Evolutionary conservation across 1,140 invertebrate genomes (phyloP), one percentile per base, ranked within the genome.

Genomic region (Calliopsis andreniformis): DNA sequence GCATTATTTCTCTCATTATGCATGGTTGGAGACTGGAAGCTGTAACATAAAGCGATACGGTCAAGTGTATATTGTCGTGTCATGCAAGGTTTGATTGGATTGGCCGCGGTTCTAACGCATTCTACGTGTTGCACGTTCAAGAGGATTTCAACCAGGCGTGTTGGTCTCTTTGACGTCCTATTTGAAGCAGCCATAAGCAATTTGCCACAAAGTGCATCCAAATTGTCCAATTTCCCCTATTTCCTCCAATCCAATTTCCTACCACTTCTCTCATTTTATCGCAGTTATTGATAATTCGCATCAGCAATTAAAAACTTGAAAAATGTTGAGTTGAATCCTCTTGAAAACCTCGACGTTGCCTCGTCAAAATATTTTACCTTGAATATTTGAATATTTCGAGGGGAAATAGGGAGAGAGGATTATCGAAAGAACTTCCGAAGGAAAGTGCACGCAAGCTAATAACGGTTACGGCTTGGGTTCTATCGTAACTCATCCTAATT

Each of bases 41-140:
- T 59, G n/a, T 68, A 69, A 58, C 20, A 14, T 32, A 49, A 8
- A 5, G 18, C 32, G 20, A 14, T 45, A 67, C 30, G n/a, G 8
- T 47, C 64, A 51, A 59, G 55, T 68, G 69, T 45, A 42, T 76
- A 76, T 68, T 59, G 64, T 59, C 64, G 3, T 69, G 43, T 59
- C 66, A 42, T 39, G 28, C 42, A 49, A 59, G 64, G 30, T 76
- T 59, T 76, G 64, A 76, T 76, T 76, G 53, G 66, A 76, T 76
- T 76, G 51, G 43, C 10, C 18, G 64, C 14, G 53, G 62, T 58
- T 64, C 53, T n/a, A 23, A 32, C 43, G 32, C 30, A 59, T 69
- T 68, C 53, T 76, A 69, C 55, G 42, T 69, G 53, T 32, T 76
- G n/a, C 14, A 69, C 30, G 18, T 39, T 59, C 32, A 69, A 76